Conservation (phyloP, 2,797 vertebrate species). For the Carapus acus region DNA sequence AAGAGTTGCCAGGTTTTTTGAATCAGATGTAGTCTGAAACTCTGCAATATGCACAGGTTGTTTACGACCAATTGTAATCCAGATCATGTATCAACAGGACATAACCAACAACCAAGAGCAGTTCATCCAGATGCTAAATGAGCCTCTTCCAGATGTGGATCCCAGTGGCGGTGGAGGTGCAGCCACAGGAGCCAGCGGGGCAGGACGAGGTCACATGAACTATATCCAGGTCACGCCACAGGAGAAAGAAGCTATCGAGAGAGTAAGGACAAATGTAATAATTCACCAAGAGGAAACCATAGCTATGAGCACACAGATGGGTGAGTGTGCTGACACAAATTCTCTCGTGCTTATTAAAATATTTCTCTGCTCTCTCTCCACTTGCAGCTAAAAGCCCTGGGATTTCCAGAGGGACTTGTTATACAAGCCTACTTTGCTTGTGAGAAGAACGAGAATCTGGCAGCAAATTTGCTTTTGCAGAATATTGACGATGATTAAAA, state of each 20-base stretch:
- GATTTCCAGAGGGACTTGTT: conserved; percentile 98
- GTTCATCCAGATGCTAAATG: conserved; percentile 97
- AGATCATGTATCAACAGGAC: no score
- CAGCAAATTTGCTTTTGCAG: conserved; percentile 98
- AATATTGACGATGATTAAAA: conserved; percentile 95
- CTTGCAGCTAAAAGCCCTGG: conserved; percentile 91
- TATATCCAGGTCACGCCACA: conserved; percentile 97
- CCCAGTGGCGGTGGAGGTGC: conserved; percentile 71
- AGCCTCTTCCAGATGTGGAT: conserved; percentile 80
- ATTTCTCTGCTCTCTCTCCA: conserved; percentile 15
- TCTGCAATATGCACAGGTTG: no score
- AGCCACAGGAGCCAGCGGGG: conserved; percentile 70
- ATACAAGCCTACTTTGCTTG: conserved; percentile 98
- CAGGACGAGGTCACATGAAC: conserved; percentile 80
- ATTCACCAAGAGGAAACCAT: no score
- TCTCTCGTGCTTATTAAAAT: background rate
- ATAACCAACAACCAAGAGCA: conserved; percentile 95
- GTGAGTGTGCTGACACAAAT: no score
- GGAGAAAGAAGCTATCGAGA: conserved; percentile 98
- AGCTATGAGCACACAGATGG: no score
- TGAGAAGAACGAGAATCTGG: conserved; percentile 98
- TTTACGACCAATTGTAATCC: no score
- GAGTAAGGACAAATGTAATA: conserved; percentile 71
- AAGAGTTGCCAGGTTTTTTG: no score
- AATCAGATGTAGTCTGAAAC: background rate